A percentile compares a stretch with the other conserved stretches of the same genome.
Evolutionary conservation across 2,888 invertebrate species (phyloP).

Genomic region (Euproctis similis): DNA sequence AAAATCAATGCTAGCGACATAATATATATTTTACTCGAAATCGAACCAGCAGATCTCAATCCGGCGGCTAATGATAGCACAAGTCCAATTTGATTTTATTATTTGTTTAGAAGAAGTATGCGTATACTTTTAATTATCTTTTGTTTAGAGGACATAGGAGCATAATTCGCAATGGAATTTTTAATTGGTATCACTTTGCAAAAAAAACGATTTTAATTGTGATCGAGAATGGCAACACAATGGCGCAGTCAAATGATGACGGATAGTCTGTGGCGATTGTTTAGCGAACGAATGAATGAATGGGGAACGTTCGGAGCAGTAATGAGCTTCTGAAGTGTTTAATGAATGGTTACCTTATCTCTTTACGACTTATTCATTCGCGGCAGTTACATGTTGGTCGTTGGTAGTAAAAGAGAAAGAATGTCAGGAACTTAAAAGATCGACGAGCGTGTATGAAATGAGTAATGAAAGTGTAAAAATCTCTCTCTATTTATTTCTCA

Average conservation of each 20-base stretch:
- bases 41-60: no score
- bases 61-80: no score
- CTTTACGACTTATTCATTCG: slow-evolving; percentile 33
- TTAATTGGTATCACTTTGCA: slow-evolving; percentile 36
- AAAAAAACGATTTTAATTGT: slow-evolving; percentile 51
- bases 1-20: no score
- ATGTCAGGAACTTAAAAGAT: no score
- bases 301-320: slow-evolving; percentile 47
- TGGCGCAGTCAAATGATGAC: slow-evolving; percentile 52
- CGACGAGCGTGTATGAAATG: no score
- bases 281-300: slow-evolving; percentile 52
- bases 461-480: no score
- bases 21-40: no score
- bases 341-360: slow-evolving; percentile 42
- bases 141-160: slow-evolving; percentile 11
- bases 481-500: no score
- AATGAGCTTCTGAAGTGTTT: slow-evolving; percentile 51
- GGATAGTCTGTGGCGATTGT: slow-evolving; percentile 46
- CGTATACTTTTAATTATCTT: slow-evolving; percentile 2
- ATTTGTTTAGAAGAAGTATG: slow-evolving; percentile 8
- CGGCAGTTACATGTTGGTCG: slow-evolving; percentile 20
- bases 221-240: slow-evolving; percentile 48
- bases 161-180: slow-evolving; percentile 21
- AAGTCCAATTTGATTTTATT: no score
- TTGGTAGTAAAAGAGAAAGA: no score